phyloP scores from a whole-genome alignment of 2,797 vertebrate genomes.

The Manis pentadactyla region DNA sequence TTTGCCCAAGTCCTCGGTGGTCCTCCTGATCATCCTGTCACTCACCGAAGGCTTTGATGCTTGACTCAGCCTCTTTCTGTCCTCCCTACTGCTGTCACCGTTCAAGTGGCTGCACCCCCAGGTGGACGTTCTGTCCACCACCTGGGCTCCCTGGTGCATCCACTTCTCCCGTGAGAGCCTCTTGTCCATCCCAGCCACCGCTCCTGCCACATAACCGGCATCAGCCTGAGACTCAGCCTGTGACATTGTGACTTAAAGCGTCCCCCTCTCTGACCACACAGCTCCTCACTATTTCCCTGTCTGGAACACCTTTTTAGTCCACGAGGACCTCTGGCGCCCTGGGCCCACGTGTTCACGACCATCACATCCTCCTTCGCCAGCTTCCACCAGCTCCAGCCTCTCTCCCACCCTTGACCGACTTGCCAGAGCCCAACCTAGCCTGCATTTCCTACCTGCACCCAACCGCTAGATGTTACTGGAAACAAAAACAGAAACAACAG shows the following conservation, averaged over 20 bases:
- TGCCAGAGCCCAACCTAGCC: background rate
- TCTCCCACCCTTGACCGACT: background rate
- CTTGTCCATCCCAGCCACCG: background rate
- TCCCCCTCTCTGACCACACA: background rate
- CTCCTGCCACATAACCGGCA: rapidly evolving
- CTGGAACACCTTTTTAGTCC: background rate
- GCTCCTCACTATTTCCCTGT: background rate
- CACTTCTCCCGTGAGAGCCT: background rate
- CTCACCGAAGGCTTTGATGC: background rate
- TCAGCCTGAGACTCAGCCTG: background rate
- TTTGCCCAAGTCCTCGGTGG: background rate
- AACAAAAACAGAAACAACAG: background rate
- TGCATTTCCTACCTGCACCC: background rate
- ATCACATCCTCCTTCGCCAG: background rate
- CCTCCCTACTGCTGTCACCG: background rate
- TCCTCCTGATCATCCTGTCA: background rate
- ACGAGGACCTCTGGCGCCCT: background rate
- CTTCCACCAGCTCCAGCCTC: background rate
- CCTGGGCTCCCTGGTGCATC: too few relatives aligned
- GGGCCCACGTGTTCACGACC: background rate
- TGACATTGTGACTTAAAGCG: background rate
- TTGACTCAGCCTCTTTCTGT: background rate
- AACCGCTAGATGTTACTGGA: background rate
- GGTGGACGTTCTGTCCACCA: background rate
- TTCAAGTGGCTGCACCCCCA: background rate